Evolutionary conservation across 2,113 vertebrate genomes (phyloP).

Genomic region (Scytalopus superciliaris): DNA sequence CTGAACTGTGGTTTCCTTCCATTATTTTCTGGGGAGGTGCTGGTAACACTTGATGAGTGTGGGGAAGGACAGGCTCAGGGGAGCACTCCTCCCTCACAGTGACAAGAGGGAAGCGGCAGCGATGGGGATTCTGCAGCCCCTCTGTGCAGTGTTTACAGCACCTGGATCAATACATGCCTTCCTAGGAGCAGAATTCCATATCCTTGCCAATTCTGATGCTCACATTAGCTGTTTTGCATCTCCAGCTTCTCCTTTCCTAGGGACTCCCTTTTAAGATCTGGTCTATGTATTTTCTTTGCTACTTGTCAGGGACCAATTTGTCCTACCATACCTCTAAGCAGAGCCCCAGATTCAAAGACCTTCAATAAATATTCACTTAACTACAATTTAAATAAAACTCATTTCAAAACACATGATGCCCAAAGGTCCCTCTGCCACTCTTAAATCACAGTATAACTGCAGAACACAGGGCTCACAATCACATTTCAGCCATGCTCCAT

Average conservation of each 20-base stretch:
- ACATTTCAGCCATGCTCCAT: not conserved
- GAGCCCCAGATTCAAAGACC: not conserved
- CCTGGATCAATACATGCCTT: fast-evolving
- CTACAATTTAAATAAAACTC: not conserved
- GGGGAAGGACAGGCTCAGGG: not conserved
- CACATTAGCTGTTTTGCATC: not conserved
- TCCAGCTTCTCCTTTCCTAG: not conserved
- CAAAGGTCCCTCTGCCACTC: not conserved
- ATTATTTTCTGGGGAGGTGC: not conserved
- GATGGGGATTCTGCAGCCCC: not conserved
- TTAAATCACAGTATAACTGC: not conserved
- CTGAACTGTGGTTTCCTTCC: not conserved
- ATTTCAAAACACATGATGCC: not conserved
- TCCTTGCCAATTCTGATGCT: not conserved
- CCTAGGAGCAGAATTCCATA: not conserved
- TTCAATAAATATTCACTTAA: not conserved
- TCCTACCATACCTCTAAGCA: not conserved
- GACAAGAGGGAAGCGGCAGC: not conserved
- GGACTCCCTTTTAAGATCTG: not conserved
- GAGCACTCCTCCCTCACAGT: not conserved
- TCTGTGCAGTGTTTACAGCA: not conserved
- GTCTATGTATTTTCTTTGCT: not conserved
- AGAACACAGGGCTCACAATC: not conserved
- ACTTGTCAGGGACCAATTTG: not conserved
- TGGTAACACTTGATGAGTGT: not conserved